Conservation (phyloP, 2,888 invertebrate genomes). For the Troglohyphantes excavatus region DNA sequence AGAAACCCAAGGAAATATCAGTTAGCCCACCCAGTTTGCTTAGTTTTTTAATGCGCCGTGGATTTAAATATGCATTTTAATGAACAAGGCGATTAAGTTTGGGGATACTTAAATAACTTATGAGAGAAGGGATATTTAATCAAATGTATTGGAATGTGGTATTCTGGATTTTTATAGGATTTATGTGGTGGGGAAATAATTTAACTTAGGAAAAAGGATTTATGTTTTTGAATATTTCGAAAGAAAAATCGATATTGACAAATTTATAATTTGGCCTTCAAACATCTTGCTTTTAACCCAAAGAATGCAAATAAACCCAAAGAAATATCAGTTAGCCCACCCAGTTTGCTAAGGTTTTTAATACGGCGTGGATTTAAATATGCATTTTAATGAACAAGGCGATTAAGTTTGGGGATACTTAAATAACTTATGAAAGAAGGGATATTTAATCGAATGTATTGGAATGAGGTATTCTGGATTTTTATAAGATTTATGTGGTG, state of each 20-base stretch:
- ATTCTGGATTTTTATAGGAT: not conserved
- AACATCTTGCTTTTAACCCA: too few relatives aligned
- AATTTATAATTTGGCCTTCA: too few relatives aligned
- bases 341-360: not conserved
- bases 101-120: slow-evolving; percentile 1
- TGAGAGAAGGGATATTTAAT: not conserved
- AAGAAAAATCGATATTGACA: too few relatives aligned
- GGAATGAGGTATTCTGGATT: not conserved
- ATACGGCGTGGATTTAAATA: not conserved
- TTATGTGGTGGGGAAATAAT: not conserved
- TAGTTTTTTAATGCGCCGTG: not conserved
- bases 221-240: too few relatives aligned
- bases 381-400: not conserved
- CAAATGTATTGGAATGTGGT: not conserved
- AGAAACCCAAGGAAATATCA: not conserved
- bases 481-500: not conserved
- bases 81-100: not conserved
- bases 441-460: slow-evolving; percentile 5
- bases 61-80: slow-evolving; percentile 2
- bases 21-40: not conserved
- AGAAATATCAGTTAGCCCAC: not conserved
- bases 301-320: not conserved
- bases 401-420: not conserved
- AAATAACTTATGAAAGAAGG: not conserved
- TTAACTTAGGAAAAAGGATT: not conserved